A percentile compares a stretch with the other conserved stretches of the same genome.
phyloP scores from a whole-genome alignment of 30 jellyfish, hydroid and myxozoan genomes.

The Rhopilema esculentum region DNA sequence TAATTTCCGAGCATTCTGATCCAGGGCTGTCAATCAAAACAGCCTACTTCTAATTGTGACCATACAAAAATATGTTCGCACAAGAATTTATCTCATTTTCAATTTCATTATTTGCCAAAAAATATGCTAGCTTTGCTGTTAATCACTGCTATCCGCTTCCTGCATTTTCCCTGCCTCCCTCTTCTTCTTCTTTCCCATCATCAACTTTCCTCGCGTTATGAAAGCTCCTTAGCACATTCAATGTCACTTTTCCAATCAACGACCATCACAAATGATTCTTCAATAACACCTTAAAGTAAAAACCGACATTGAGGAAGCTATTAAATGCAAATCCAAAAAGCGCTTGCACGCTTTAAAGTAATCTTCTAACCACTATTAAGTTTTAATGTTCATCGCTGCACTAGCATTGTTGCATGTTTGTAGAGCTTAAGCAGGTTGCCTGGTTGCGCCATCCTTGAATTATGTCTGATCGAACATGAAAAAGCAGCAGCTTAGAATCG shows the following conservation, averaged over 20 bases:
- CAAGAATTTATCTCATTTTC: no score
- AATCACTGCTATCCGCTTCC: no score
- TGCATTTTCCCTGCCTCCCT: no score
- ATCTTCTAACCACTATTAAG: conserved; percentile 28
- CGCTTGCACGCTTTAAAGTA: not conserved
- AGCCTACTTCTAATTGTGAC: no score
- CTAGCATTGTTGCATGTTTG: not conserved
- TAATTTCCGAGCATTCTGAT: no score
- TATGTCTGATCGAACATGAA: not conserved
- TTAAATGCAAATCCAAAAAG: conserved; percentile 10
- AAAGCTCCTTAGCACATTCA: no score
- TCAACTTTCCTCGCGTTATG: no score
- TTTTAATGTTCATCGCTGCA: conserved; percentile 5
- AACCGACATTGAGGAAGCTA: not conserved
- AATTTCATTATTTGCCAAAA: no score
- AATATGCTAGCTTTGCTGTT: no score
- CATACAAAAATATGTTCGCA: no score
- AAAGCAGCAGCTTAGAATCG: not conserved
- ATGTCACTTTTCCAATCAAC: not conserved
- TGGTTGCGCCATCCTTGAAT: not conserved
- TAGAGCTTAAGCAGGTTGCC: not conserved
- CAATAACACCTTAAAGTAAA: not conserved
- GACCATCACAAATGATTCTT: not conserved
- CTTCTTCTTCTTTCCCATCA: no score
- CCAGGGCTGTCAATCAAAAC: no score